Evolutionary conservation across 2,797 vertebrate species (phyloP), one percentile per base, ranked within the genome.

Genomic region (Sebastes ruberrimus): DNA sequence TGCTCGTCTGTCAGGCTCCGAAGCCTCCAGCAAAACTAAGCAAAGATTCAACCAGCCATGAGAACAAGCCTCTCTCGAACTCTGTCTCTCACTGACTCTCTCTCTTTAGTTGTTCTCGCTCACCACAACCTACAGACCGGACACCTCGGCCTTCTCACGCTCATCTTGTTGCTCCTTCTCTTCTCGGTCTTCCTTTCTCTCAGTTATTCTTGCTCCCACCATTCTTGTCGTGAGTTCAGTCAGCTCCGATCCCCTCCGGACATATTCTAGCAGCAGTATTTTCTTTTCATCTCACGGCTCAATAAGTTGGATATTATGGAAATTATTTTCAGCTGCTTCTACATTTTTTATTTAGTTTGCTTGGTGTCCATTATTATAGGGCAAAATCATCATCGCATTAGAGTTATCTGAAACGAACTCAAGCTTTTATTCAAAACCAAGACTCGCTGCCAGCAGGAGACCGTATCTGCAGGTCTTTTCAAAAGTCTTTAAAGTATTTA

Each of bases 11-110:
- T 89, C 86, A 90, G 79, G 23, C 80, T 84, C 57, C 35, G 74
- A 78, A 60, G 80, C 92, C 85, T 81, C 67, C 30, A 82, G 90
- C 82, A 3, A 85, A 84, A 78, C 74, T 62, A 23, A 76, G 59
- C 64, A 60, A 75, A 82, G 82, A 76, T 35, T 88, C 79, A 91
- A 71, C 71, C 85, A 89, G 72, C 86, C 82, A 85, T 86, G 67
- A 86, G 70, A 76, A 46, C 56, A 78, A 67, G 57, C 55, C 59
- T 30, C 32, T 38, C 71, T 56, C 16, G 66, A 67, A 35, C 23
- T 55, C 42, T 46, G 2, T 2, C 52, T 78, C 65, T 28, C 33
- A 68, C 16, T 32, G 35, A 68, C 57, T 32, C n/a, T 42, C 60
- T 49, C 53, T 76, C 13, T 52, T 61, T 38, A 1, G 14, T 10